A percentile compares a stretch with the other conserved stretches of the same genome.
Conservation (phyloP, 37 sponge, comb jelly and placozoan species). For the Ianthella basta region DNA sequence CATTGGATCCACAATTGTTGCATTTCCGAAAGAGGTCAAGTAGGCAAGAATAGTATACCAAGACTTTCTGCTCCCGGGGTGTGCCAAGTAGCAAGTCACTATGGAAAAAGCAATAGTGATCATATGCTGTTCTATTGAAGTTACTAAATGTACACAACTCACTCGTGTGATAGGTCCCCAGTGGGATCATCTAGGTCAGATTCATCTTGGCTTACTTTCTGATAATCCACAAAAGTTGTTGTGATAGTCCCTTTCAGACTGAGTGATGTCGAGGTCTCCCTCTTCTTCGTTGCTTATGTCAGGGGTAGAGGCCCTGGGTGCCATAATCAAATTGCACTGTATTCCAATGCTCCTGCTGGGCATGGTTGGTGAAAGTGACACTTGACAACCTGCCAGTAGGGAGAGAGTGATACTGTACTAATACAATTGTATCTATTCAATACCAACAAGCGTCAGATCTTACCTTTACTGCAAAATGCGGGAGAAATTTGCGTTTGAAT, state of each 20-base stretch:
- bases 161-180: too few relatives aligned
- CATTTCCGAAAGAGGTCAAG: neutral
- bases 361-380: neutral
- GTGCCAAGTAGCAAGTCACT: too few relatives aligned
- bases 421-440: neutral
- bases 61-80: neutral
- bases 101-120: too few relatives aligned
- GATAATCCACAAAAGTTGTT: too few relatives aligned
- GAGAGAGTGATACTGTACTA: neutral
- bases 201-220: too few relatives aligned
- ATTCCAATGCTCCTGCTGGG: neutral
- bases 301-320: slow-evolving; percentile 2
- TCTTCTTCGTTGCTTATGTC: slow-evolving; percentile 4
- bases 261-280: too few relatives aligned
- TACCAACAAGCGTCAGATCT: neutral
- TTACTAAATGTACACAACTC: too few relatives aligned
- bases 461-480: neutral
- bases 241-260: too few relatives aligned
- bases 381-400: slow-evolving; percentile 10
- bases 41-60: neutral
- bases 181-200: too few relatives aligned
- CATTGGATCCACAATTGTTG: neutral
- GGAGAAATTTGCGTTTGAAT: neutral
- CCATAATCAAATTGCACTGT: slow-evolving; percentile 6
- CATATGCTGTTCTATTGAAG: too few relatives aligned